These are phyloP conservation scores for Phodopus roborovskii DNA, from an alignment of 2,113 vertebrate genomes.

Conservation along the genomic window DNA sequence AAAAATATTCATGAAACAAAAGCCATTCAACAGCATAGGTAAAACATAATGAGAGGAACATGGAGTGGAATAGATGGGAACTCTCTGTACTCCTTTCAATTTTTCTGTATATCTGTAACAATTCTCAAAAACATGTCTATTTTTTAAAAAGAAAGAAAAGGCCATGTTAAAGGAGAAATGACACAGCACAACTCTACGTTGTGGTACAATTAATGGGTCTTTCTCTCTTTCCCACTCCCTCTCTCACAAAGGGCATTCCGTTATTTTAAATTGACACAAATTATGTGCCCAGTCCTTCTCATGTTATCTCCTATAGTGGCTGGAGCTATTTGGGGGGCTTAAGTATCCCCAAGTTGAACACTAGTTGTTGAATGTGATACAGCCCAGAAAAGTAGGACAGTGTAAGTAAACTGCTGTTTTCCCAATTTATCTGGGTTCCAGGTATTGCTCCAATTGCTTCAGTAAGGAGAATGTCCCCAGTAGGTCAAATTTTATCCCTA, in stretches of 20 bases:
- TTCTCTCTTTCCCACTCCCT: not conserved
- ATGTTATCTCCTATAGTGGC: not conserved
- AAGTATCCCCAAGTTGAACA: not conserved
- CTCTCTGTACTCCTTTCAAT: not conserved
- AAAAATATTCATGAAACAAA: constrained; percentile 17
- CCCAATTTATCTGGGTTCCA: not conserved
- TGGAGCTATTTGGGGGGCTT: not conserved
- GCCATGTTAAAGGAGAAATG: not conserved
- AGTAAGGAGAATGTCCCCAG: not conserved
- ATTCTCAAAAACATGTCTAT: constrained; percentile 14
- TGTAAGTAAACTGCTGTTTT: not conserved
- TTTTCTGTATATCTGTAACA: constrained; percentile 40
- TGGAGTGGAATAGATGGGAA: not conserved
- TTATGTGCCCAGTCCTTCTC: not conserved
- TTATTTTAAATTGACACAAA: constrained; percentile 51
- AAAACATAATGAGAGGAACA: not conserved
- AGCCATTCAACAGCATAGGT: constrained; percentile 4
- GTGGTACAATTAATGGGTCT: not conserved
- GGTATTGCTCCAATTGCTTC: not conserved
- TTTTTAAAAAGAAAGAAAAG: constrained; percentile 1
- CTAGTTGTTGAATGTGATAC: not conserved
- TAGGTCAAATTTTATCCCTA: not conserved
- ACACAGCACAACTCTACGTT: constrained; percentile 1
- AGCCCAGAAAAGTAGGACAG: not conserved
- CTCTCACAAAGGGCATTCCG: not conserved